Conservation (phyloP, 2,888 invertebrate species). For the Yponomeuta sedellus region DNA sequence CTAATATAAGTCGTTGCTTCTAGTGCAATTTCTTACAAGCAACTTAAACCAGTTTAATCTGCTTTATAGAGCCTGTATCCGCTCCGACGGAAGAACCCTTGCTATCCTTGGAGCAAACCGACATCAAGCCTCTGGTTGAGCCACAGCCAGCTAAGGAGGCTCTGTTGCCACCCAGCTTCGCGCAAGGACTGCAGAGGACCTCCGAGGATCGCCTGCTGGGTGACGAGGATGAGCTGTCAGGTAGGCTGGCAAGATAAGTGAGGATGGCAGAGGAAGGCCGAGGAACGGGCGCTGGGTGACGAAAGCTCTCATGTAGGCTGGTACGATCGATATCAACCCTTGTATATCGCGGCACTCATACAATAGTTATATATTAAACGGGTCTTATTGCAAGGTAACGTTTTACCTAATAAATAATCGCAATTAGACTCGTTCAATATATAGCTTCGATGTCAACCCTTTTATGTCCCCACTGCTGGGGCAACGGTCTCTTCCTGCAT, state of each 20-base stretch:
- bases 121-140: conserved; percentile 57
- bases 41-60: not conserved
- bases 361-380: too few relatives aligned
- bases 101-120: conserved; percentile 49
- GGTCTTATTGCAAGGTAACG: too few relatives aligned
- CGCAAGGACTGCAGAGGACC: conserved; percentile 38
- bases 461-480: too few relatives aligned
- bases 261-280: not conserved
- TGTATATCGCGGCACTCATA: too few relatives aligned
- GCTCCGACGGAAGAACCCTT: conserved; percentile 47
- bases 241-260: not conserved
- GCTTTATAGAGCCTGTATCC: conserved; percentile 34
- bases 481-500: too few relatives aligned
- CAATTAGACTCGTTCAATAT: too few relatives aligned
- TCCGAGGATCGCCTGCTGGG: conserved; percentile 44
- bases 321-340: too few relatives aligned
- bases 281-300: too few relatives aligned
- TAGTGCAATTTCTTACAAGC: not conserved
- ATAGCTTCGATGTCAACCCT: too few relatives aligned
- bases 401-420: too few relatives aligned
- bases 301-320: too few relatives aligned
- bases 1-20: too few relatives aligned
- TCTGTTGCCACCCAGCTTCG: conserved; percentile 51
- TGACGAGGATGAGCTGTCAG: conserved; percentile 40
- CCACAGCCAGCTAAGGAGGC: conserved; percentile 42